Base-by-base conservation (phyloP, 1,140 invertebrate species). In the Sycophila sp. region DNA sequence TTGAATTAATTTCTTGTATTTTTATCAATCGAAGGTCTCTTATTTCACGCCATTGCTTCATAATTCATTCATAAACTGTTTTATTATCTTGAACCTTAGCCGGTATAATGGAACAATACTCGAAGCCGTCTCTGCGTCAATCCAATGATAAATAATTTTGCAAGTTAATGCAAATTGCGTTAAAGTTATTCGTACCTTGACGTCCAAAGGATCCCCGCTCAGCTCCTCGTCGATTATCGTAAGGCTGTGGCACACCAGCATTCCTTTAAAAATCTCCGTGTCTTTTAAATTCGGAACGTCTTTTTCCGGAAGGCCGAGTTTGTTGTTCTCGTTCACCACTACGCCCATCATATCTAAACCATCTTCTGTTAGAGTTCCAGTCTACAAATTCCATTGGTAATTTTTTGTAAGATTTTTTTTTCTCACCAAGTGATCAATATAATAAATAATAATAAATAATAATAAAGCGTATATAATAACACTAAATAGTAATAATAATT, bases 201-300 rank as follows among this genome's bases (percentile, higher is more conserved):
- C 84, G 81, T 99, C 98, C 49, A 99, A 85, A 4, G 97, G 97
- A 87, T 99, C 97, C 0, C 97, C 97, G 73, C 90, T 90, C 32
- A 98, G 83, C 76, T 91, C 85, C 0, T 91, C 92, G 74, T 98
- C 90, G 63, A 98, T 92, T 17, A 93, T 82, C 0, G 94, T 96
- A 17, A 98, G 87, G 49, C 94, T 95, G 81, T 98, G 96, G 79
- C 96, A 98, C 0, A 92, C 89, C 2, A 94, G 91, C 94, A 98
- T 95, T 1, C 91, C 92, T 66, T 84, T 78, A 62, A 90, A 89
- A 13, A 94, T 81, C 59, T 89, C 87, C 73, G 86, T 85, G 77
- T 87, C 87, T 69, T 84, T 86, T 36, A 89, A 77, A 59, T 81
- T 85, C 7, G 76, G 76, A 45, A 90, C 80, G 58, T 89, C 86